Conservation (phyloP, 2,888 invertebrate species). For the Machimus rusticus region DNA sequence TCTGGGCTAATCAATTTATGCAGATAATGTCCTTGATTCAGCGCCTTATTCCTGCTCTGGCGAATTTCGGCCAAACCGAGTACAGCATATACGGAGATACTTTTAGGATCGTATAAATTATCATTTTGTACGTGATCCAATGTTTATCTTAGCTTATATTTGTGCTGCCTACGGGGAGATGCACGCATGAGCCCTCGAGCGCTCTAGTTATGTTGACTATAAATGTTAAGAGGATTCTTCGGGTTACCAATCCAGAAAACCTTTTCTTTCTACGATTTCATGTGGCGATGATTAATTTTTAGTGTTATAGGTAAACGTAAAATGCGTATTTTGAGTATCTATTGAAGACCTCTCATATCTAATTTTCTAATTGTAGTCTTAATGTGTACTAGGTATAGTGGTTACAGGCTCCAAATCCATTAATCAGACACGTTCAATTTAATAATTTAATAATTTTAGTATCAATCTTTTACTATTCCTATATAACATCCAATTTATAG, state of each 20-base stretch:
- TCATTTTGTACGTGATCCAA: conserved; percentile 47
- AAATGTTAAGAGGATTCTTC: conserved; percentile 24
- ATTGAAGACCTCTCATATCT: background rate
- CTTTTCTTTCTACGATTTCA: background rate
- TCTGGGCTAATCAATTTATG: conserved; percentile 48
- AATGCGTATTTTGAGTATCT: background rate
- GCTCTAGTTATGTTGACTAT: conserved; percentile 2
- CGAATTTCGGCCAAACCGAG: background rate
- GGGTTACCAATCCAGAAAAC: conserved; percentile 12
- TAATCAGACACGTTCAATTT: background rate
- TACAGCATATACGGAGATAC: background rate
- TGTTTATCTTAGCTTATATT: conserved; percentile 43
- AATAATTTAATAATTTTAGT: too few species aligned
- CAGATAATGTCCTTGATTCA: conserved; percentile 46
- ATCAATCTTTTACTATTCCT: too few species aligned
- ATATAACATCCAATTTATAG: too few species aligned
- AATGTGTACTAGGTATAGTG: background rate
- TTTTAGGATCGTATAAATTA: conserved; percentile 44
- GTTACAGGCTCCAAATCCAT: background rate
- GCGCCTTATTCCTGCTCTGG: background rate
- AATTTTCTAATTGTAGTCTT: background rate
- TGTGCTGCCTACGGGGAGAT: background rate
- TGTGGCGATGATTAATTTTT: conserved; percentile 2
- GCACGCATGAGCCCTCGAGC: background rate
- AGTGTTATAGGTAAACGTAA: background rate